Base-by-base conservation (phyloP, 1,140 invertebrate species). In the Batillaria attramentaria region DNA sequence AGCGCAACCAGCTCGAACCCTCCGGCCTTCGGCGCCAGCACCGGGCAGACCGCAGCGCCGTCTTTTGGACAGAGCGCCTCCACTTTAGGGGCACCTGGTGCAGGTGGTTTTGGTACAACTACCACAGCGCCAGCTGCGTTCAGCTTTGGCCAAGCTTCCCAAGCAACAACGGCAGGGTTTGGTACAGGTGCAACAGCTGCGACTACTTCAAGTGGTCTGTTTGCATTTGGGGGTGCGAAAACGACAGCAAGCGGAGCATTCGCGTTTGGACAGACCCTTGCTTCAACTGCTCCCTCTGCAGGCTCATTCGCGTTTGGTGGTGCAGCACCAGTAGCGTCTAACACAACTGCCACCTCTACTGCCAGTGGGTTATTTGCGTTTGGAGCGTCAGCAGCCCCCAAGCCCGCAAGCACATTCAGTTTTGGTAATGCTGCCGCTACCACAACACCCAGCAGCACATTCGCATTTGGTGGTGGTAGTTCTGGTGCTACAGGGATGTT, bases 401-500 rank as follows among this genome's bases (percentile, higher is more conserved):
- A 39, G 0, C 3, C 35, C 0, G 10, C 57, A 8, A 31, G 57
- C 24, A 24, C 68, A 3, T 70, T 70, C 39, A 70, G 16, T 28
- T 70, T 70, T 70, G 68, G 68, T 39, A 18, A 60, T 20, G 24
- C 68, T 42, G n/a, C 28, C 0, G 3, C 31, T n/a, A 33, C 70
- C n/a, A 31, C 70, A n/a, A 28, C 70, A 24, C 18, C 70, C 42
- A 50, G n/a, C 37, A 42, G 68, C 31, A n/a, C 37, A 16, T 80
- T 69, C 43, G 28, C n/a, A 46, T 75, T 68, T 76, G 79, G 72
- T 6, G 60, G 20, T 10, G 72, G 69, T 24, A 20, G 3, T 3
- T n/a, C 50, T 8, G n/a, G 46, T 33, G 20, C 50, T 10, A 28
- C 3, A 28, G 18, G 18, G 3, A 24, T 5, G 28, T 39, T 60